Evolutionary conservation across 2,797 vertebrate species (phyloP), one percentile per base, ranked within the genome.

Genomic region (Sebastes hubbsi): DNA sequence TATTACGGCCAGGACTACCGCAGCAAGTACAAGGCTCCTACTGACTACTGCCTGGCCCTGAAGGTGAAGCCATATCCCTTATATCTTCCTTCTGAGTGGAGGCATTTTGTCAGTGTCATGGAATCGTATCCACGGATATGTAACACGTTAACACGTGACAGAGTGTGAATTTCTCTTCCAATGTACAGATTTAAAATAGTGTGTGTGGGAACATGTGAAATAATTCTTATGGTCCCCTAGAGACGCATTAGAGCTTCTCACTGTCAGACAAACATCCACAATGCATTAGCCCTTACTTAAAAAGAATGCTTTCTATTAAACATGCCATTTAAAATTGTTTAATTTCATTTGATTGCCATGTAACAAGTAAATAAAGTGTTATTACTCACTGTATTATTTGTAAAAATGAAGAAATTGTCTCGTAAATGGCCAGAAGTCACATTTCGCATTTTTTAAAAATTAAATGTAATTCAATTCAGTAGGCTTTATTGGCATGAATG

Each of bases 1-100:
- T 99, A 99, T 80, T 97, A 98, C 13, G 98, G 98, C 1, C 98
- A 99, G 90, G 97, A 99, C 90, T 99, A 98, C 91, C 97, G 98
- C 84, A 98, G 96, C 95, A 99, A 99, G 74, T 99, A 99, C 93
- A 99, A 98, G 93, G 97, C 98, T 65, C 98, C 98, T 2, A 98
- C 98, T 4, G 98, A 99, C 95, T 99, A 98, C 77, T 99, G 98
- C 87, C 93, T 99, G 76, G 98, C 97, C 20, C 95, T 99, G 8
- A 99, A 99, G 97, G 98, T 99, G 77, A 85, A 64, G 42, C 22
- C 6, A 14, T 9, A 0, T 29, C 8, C n/a, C 8, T n/a, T 38
- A 1, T 8, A 3, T 29, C 30, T 14, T 20, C 11, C 27, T 16
- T 9, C 10, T 34, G 34, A 27, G 16, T 38, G 55, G 6, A 29